Evolutionary conservation across 1,140 invertebrate species (phyloP).

Genomic region (Drosophila tropicalis): DNA sequence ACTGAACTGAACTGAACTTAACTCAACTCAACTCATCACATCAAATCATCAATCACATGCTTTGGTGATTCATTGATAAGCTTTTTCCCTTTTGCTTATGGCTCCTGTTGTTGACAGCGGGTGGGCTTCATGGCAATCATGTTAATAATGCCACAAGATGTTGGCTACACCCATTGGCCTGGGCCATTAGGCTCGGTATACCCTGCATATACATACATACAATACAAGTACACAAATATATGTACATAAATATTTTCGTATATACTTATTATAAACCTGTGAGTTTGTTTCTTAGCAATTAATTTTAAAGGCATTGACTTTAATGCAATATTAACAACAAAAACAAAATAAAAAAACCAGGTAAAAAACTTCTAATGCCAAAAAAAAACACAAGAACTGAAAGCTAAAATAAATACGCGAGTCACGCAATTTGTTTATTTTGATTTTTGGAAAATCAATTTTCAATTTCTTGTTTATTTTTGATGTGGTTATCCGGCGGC

Average conservation of each 20-base stretch:
- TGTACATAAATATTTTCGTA: not conserved
- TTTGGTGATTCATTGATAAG: constrained; percentile 80
- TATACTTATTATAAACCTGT: not conserved
- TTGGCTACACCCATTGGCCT: constrained; percentile 53
- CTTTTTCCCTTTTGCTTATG: constrained; percentile 32
- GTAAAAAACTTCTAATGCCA: constrained; percentile 24
- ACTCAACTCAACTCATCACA: constrained; percentile 51
- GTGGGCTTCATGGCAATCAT: constrained; percentile 63
- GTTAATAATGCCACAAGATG: constrained; percentile 74
- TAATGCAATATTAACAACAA: constrained; percentile 39
- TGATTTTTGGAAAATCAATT: constrained; percentile 78
- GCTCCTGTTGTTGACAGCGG: constrained; percentile 18
- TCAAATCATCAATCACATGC: constrained; percentile 78
- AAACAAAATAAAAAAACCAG: constrained; percentile 15
- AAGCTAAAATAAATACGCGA: constrained; percentile 52
- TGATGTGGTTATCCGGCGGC: constrained; percentile 75
- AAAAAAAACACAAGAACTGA: constrained; percentile 32
- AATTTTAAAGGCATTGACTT: constrained; percentile 59
- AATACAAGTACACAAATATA: no score
- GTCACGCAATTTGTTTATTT: constrained; percentile 66
- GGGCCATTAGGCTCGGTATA: constrained; percentile 33
- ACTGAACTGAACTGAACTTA: constrained; percentile 20
- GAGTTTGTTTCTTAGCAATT: constrained; percentile 20
- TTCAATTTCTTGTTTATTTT: constrained; percentile 74
- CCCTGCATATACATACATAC: not conserved